Percentiles rank a stretch among this genome's conserved stretches.
Conservation (phyloP, 1,140 invertebrate genomes). For the Bombyx mori region DNA sequence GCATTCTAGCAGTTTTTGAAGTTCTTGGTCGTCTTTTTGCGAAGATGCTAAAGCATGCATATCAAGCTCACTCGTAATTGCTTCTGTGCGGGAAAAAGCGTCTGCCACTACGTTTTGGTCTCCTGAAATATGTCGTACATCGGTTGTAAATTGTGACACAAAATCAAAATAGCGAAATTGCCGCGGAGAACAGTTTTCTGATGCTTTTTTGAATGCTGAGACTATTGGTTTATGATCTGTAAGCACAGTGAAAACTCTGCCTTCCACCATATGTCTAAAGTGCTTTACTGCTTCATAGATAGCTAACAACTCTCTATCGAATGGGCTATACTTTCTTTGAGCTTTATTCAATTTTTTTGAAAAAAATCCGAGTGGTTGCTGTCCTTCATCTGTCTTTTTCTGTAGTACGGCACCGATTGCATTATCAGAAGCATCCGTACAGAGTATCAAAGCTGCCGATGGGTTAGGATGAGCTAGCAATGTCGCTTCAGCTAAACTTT, state of each 20-base stretch:
- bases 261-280: slow-evolving; percentile 3
- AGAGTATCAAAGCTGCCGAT: not conserved
- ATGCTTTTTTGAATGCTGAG: not conserved
- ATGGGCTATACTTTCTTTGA: not conserved
- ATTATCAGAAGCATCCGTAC: not conserved
- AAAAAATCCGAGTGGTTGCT: slow-evolving; percentile 7
- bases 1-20: not conserved
- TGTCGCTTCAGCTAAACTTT: not conserved
- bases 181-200: not conserved
- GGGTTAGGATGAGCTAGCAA: slow-evolving; percentile 1
- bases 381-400: not conserved
- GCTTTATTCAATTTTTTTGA: slow-evolving; percentile 4
- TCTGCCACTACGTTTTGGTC: slow-evolving; percentile 3
- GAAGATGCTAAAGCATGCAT: not conserved
- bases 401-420: slow-evolving; percentile 5
- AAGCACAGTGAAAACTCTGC: not conserved
- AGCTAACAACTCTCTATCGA: slow-evolving; percentile 1
- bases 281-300: slow-evolving; percentile 2
- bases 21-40: not conserved
- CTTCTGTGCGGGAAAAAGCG: not conserved
- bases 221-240: slow-evolving; percentile 2
- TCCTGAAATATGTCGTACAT: not conserved
- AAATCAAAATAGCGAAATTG: not conserved
- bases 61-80: not conserved
- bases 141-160: slow-evolving; percentile 3